Evolutionary conservation across 1,140 invertebrate species (phyloP).

Genomic region (Conus ventricosus): DNA sequence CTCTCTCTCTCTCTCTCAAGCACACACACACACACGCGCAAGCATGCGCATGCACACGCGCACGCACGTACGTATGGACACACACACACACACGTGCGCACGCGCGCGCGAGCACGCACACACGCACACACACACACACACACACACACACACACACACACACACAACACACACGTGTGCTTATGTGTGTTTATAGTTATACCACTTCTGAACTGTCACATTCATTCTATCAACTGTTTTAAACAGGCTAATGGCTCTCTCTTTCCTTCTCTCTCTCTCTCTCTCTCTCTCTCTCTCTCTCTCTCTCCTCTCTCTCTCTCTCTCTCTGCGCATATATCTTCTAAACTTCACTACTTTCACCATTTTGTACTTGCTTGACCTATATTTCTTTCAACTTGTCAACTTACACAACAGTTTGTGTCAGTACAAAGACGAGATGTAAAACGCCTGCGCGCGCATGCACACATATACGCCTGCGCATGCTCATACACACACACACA

Average conservation of each 20-base stretch:
- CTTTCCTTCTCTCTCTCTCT: background rate
- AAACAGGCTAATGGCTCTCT: background rate
- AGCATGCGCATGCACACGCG: background rate
- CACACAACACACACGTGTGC: background rate
- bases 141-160: background rate
- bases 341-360: too few species aligned
- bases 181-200: background rate
- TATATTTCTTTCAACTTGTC: too few species aligned
- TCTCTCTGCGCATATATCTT: background rate
- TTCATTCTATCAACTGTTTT: too few species aligned
- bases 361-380: too few species aligned
- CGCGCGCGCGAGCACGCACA: background rate
- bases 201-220: too few species aligned
- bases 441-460: background rate
- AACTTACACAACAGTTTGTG: too few species aligned
- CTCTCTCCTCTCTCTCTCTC: background rate
- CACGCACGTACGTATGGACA: background rate
- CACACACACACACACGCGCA: background rate
- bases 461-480: background rate
- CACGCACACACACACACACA: background rate
- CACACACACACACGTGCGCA: background rate
- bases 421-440: too few species aligned
- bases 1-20: background rate
- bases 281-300: slow-evolving; percentile 20
- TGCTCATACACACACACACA: background rate